A percentile compares a stretch with the other conserved stretches of the same genome.
phyloP scores from a whole-genome alignment of 2,797 vertebrate genomes.

The Betta splendens region DNA sequence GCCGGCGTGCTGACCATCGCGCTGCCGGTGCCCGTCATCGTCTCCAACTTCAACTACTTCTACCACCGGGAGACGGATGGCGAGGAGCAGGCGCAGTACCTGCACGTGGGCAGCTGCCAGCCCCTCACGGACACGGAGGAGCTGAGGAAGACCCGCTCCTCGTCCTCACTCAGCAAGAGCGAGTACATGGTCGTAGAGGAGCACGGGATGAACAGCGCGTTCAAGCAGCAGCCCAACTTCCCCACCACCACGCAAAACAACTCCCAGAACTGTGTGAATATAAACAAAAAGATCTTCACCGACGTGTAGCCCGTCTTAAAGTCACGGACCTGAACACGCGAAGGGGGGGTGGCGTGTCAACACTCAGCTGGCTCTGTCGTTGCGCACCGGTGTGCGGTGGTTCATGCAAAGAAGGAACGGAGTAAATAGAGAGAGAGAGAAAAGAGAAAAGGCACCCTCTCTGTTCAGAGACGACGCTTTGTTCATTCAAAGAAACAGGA shows the following conservation, averaged over 20 bases:
- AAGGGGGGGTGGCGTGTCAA: slow-evolving; percentile 35
- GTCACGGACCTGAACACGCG: slow-evolving; percentile 31
- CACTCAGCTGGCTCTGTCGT: slow-evolving; percentile 49
- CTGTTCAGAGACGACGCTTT: slow-evolving; percentile 59
- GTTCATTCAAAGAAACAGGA: slow-evolving; percentile 54
- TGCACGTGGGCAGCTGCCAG: slow-evolving; percentile 96
- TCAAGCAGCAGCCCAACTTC: slow-evolving; percentile 89
- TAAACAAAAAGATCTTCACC: slow-evolving; percentile 97
- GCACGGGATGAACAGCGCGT: slow-evolving; percentile 88
- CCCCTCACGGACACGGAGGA: slow-evolving; percentile 91
- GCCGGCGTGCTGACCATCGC: slow-evolving; percentile 97
- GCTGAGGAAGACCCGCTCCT: slow-evolving; percentile 90
- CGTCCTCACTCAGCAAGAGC: slow-evolving; percentile 94
- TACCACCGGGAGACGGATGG: slow-evolving; percentile 98
- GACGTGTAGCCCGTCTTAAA: slow-evolving; percentile 84
- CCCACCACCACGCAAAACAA: slow-evolving; percentile 81
- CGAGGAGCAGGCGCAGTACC: slow-evolving; percentile 97
- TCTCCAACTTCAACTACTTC: slow-evolving; percentile 99
- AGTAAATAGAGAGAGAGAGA: neutral
- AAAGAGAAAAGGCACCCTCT: slow-evolving; percentile 26
- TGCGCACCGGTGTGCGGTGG: slow-evolving; percentile 42
- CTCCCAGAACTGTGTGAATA: slow-evolving; percentile 91
- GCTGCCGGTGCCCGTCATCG: slow-evolving; percentile 95
- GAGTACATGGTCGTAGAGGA: slow-evolving; percentile 99
- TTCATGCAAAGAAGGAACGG: slow-evolving; percentile 20